Conservation (phyloP, 2,113 vertebrate species). For the Pluvialis apricaria region DNA sequence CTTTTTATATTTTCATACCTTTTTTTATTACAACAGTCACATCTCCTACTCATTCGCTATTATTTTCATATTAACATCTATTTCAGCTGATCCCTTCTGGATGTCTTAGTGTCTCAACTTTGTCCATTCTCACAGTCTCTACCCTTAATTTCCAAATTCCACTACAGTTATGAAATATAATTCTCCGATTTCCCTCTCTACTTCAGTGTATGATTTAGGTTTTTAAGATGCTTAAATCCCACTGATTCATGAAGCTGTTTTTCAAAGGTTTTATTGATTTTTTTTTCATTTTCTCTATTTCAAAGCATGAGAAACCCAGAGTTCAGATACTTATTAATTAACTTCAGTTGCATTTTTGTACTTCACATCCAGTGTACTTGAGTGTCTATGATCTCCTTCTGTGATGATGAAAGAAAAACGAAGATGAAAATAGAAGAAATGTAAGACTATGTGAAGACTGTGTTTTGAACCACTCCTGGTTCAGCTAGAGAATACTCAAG, state of each 20-base stretch:
- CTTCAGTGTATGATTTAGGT: not conserved
- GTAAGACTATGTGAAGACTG: not conserved
- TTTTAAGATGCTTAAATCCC: not conserved
- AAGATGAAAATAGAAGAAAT: slow-evolving; percentile 13
- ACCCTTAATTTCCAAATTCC: not conserved
- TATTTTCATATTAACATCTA: not conserved
- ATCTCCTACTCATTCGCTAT: not conserved
- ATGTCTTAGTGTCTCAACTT: not conserved
- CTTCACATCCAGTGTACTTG: not conserved
- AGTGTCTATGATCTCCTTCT: slow-evolving; percentile 6
- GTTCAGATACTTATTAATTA: slow-evolving; percentile 5
- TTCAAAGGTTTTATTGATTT: not conserved
- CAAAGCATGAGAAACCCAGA: not conserved
- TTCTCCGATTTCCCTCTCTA: not conserved
- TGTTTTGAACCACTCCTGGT: slow-evolving; percentile 41
- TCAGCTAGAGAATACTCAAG: slow-evolving; percentile 6
- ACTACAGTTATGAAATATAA: not conserved
- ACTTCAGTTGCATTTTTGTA: not conserved
- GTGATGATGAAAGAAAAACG: slow-evolving; percentile 23
- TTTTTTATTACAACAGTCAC: not conserved
- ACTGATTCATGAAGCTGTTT: not conserved
- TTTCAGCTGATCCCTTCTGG: not conserved
- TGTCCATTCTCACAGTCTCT: not conserved
- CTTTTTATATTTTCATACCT: not conserved
- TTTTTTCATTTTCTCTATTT: not conserved